phyloP scores from a whole-genome alignment of 2,888 invertebrate species.

The Lobophora halterata region DNA sequence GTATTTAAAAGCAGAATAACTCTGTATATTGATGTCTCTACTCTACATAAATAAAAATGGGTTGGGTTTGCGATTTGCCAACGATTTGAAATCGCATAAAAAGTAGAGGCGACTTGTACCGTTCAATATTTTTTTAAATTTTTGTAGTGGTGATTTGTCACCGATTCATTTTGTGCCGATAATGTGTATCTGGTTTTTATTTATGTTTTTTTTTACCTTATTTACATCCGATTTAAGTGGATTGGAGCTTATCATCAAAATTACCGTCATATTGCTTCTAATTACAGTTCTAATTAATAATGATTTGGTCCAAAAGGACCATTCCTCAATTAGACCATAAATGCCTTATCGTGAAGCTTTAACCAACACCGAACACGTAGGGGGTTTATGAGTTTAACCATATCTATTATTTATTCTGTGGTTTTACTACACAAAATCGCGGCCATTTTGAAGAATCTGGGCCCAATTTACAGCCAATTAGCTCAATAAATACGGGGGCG shows the following conservation, averaged over 20 bases:
- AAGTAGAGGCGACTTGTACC: too few relatives aligned
- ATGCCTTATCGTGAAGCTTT: slow-evolving; percentile 71
- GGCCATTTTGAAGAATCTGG: slow-evolving; percentile 69
- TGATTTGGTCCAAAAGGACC: slow-evolving; percentile 57
- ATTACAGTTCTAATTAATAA: slow-evolving; percentile 73
- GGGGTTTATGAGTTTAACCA: slow-evolving; percentile 79
- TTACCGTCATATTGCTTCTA: slow-evolving; percentile 37
- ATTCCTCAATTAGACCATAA: slow-evolving; percentile 71
- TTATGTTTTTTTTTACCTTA: slow-evolving; percentile 12
- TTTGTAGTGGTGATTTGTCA: too few relatives aligned
- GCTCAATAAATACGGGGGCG: slow-evolving; percentile 67
- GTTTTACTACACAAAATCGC: slow-evolving; percentile 76
- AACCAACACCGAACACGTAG: slow-evolving; percentile 65
- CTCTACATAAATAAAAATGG: too few relatives aligned
- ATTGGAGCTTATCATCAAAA: slow-evolving; percentile 16
- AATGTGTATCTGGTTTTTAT: too few relatives aligned
- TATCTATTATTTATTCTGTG: too few relatives aligned
- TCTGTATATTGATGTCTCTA: too few relatives aligned
- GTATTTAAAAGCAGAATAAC: too few relatives aligned
- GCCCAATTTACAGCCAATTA: slow-evolving; percentile 76
- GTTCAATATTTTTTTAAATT: too few relatives aligned
- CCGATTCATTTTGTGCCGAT: too few relatives aligned
- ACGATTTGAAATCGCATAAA: too few relatives aligned
- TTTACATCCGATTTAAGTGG: slow-evolving; percentile 11
- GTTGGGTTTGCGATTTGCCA: background rate